Base-by-base conservation (phyloP, 2,888 invertebrate genomes). In the Tuta absoluta region DNA sequence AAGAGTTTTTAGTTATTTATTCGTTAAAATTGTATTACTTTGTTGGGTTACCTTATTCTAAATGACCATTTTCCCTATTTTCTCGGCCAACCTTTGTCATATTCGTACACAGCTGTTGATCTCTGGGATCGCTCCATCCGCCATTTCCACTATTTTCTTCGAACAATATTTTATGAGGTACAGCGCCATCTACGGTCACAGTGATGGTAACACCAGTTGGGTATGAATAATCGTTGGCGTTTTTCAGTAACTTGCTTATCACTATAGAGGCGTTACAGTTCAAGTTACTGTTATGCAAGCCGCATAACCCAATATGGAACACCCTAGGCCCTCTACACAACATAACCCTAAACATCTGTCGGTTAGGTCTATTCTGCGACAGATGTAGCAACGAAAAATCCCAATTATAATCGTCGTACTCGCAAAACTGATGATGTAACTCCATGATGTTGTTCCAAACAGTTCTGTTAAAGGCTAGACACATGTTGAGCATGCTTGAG, bases 361-460 rank as follows among this genome's bases (percentile, higher is more conserved):
- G 77, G 0, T 93, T 93, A 66, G 96, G 92, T 77, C 96, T 95
- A 73, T 96, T 96, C 85, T 97, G 97, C 0, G 98, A 97, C 62
- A 98, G 93, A 82, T 98, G 96, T 70, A 98, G 95, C 70, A 99
- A 88, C 0, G 98, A 98, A 96, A 99, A 99, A 79, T 99, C 99
- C 99, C 99, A 99, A 83, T 99, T 99, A 86, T 99, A 99, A 81
- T 99, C 99, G 80, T 99, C 99, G 87, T 98, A 99, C 1, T 95
- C 94, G 87, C 99, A 99, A 86, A 99, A 99, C 79, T 95, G 94
- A 33, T 95, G 92, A 7, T 96, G 95, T 80, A 98, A 96, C 33
- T 93, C 93, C 78, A 96, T 94, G 51, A 99, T 94, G 72, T 95
- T 94, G 65, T 93, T 92, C 98, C 99, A 99, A 0, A 98, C 95